Percentiles rank a stretch among this genome's conserved stretches.
Conservation (phyloP, 37 sponge, comb jelly and placozoan species). For the Hormiphora californensis region DNA sequence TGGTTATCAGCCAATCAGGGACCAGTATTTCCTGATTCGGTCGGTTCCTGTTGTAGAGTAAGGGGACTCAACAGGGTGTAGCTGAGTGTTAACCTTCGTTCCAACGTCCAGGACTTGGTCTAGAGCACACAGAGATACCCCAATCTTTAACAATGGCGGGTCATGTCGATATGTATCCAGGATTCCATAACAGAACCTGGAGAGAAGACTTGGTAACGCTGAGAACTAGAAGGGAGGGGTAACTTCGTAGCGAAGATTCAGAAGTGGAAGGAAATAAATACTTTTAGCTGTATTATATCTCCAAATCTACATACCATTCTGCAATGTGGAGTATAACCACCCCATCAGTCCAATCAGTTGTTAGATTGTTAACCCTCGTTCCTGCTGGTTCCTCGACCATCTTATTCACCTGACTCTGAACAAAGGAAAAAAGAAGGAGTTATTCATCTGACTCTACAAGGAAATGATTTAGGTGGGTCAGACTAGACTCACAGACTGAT, state of each 20-base stretch:
- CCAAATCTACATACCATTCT: conserved; percentile 25
- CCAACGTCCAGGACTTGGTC: not conserved
- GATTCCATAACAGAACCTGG: conserved; percentile 20
- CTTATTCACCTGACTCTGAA: conserved; percentile 53
- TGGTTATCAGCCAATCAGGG: too few relatives aligned
- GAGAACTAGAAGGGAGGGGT: not conserved
- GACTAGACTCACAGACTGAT: too few relatives aligned
- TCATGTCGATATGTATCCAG: conserved; percentile 34
- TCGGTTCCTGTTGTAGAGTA: too few relatives aligned
- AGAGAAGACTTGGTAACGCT: not conserved
- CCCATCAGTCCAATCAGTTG: conserved; percentile 29
- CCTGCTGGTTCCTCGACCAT: not conserved
- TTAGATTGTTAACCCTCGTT: conserved; percentile 2
- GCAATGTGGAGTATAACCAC: not conserved
- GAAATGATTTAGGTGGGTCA: too few relatives aligned
- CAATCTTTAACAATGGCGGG: not conserved
- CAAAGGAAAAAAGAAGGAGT: not conserved
- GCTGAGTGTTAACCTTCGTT: not conserved
- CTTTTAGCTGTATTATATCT: not conserved
- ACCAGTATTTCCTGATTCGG: too few relatives aligned
- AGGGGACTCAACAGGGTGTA: too few relatives aligned
- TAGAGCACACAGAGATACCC: not conserved
- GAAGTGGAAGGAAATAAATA: not conserved
- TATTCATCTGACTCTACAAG: too few relatives aligned
- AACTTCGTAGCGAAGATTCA: not conserved